Evolutionary conservation across 23 tunicate species (phyloP).

Genomic region (Diplosoma virens): DNA sequence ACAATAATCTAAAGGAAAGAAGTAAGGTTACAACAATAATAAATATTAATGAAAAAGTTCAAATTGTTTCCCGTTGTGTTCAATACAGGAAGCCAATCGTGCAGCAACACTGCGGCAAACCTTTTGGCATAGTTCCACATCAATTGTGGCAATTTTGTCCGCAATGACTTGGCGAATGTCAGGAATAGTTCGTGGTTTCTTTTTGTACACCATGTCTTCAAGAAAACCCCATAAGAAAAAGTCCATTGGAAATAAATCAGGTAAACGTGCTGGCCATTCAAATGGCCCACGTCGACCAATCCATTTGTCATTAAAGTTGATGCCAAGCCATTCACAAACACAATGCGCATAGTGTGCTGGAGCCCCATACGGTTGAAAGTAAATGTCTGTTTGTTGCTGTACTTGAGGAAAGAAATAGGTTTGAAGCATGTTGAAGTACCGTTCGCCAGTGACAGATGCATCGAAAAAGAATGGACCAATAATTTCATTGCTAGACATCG

Average conservation of each 20-base stretch:
- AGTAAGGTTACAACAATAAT: slow-evolving; percentile 13
- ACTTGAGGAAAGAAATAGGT: slow-evolving; percentile 24
- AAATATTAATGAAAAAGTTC: neutral
- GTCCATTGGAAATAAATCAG: slow-evolving; percentile 41
- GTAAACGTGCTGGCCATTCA: slow-evolving; percentile 35
- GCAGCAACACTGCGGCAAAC: slow-evolving; percentile 26
- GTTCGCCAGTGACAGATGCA: slow-evolving; percentile 30
- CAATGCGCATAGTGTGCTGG: slow-evolving; percentile 23
- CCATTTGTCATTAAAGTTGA: slow-evolving; percentile 25
- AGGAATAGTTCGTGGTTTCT: slow-evolving; percentile 37
- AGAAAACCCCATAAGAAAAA: slow-evolving; percentile 36
- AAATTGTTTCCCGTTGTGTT: slow-evolving; percentile 26
- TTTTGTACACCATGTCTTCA: slow-evolving; percentile 31
- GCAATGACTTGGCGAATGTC: slow-evolving; percentile 39
- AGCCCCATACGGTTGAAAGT: slow-evolving; percentile 17
- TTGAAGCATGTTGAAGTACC: slow-evolving; percentile 23
- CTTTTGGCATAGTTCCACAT: slow-evolving; percentile 43
- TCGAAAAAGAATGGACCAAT: slow-evolving; percentile 29
- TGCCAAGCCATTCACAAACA: slow-evolving; percentile 27
- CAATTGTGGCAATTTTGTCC: slow-evolving; percentile 31
- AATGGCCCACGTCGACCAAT: slow-evolving; percentile 32
- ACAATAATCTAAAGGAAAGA: neutral
- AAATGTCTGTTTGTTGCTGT: slow-evolving; percentile 26
- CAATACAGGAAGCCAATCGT: slow-evolving; percentile 25
- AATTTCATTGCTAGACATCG: slow-evolving; percentile 27